Evolutionary conservation across 2,113 vertebrate genomes (phyloP).

Genomic region (Collichthys lucidus): DNA sequence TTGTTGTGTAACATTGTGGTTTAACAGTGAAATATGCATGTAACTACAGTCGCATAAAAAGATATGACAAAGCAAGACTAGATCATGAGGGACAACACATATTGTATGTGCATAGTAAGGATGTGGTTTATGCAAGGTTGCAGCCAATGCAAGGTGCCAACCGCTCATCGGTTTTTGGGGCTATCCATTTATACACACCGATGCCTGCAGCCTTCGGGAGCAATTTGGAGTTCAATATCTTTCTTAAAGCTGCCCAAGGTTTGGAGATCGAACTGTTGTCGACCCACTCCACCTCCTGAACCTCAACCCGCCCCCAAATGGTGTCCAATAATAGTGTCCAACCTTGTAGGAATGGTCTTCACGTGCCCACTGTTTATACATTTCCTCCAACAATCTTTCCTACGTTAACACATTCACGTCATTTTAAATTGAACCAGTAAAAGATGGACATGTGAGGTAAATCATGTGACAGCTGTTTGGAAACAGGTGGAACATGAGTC

Average conservation of each 20-base stretch:
- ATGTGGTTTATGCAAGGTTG: neutral
- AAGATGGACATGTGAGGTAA: too few relatives aligned
- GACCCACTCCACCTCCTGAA: too few relatives aligned
- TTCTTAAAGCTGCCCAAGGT: too few relatives aligned
- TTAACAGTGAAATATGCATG: neutral
- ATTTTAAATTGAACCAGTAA: neutral
- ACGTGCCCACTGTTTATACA: neutral
- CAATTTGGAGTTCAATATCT: too few relatives aligned
- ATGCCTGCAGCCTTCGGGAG: too few relatives aligned
- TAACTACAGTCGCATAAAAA: neutral
- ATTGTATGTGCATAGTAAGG: neutral
- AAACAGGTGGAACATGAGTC: neutral
- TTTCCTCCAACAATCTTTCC: neutral
- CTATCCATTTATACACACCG: too few relatives aligned
- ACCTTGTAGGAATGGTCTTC: too few relatives aligned
- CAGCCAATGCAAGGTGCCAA: too few relatives aligned
- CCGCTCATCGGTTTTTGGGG: too few relatives aligned
- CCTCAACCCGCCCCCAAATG: too few relatives aligned
- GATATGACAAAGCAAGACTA: neutral
- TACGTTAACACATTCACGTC: neutral
- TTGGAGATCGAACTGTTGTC: too few relatives aligned
- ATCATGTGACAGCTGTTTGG: neutral
- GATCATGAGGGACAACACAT: neutral
- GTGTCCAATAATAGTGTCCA: too few relatives aligned
- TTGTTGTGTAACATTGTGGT: neutral